A percentile compares a stretch with the other conserved stretches of the same genome.
Conservation (phyloP, 2,797 vertebrate genomes). For the Malurus leucopterus region DNA sequence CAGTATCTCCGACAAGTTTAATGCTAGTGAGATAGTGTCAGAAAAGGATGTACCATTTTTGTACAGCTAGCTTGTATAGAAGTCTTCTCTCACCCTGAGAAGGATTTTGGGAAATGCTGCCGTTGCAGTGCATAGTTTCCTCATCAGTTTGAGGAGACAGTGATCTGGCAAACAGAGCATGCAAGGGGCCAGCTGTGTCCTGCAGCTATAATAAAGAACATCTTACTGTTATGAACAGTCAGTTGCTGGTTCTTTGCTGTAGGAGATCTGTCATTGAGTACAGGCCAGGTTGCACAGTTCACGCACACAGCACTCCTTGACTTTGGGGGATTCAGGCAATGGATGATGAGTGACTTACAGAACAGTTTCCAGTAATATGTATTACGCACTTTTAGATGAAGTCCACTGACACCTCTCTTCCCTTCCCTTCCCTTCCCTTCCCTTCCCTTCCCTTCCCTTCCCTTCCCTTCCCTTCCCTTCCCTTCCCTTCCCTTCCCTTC, state of each 20-base stretch:
- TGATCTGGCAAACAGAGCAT: neutral
- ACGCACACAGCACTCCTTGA: neutral
- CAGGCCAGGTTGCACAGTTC: neutral
- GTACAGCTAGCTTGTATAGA: neutral
- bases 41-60: neutral
- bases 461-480: neutral
- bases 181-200: neutral
- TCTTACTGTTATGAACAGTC: neutral
- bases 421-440: neutral
- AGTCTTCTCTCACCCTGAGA: neutral
- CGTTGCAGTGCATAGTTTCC: neutral
- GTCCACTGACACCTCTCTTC: neutral
- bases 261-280: neutral
- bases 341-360: neutral
- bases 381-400: constrained; percentile 36
- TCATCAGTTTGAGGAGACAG: neutral
- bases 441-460: neutral
- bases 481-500: neutral
- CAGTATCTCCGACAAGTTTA: neutral
- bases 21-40: neutral
- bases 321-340: neutral
- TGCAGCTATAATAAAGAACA: neutral
- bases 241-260: neutral
- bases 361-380: constrained; percentile 21
- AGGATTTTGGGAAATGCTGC: neutral